These are phyloP conservation scores for Rhingia campestris DNA, from an alignment of 2,888 invertebrate species.

Conservation along the genomic window DNA sequence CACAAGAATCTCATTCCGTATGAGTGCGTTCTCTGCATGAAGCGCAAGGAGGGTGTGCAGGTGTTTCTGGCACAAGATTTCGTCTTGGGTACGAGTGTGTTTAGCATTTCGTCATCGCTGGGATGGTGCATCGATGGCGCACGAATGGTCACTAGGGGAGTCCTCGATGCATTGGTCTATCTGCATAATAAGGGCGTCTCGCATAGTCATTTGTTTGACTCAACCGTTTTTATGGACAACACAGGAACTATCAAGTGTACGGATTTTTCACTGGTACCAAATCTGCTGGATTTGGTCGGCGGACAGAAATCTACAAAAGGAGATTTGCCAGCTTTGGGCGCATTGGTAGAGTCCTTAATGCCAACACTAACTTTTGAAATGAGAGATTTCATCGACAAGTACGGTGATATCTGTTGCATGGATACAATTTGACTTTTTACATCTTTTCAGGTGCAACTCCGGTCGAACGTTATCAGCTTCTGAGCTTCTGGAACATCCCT, in stretches of 20 bases:
- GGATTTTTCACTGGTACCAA: slow-evolving; percentile 81
- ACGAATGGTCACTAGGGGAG: slow-evolving; percentile 86
- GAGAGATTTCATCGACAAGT: slow-evolving; percentile 82
- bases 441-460: slow-evolving; percentile 79
- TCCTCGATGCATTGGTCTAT: slow-evolving; percentile 89
- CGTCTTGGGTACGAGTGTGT: slow-evolving; percentile 83
- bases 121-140: slow-evolving; percentile 83
- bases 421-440: neutral
- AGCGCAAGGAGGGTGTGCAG: slow-evolving; percentile 86
- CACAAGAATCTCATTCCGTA: slow-evolving; percentile 90
- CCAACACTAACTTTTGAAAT: slow-evolving; percentile 81
- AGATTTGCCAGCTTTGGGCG: slow-evolving; percentile 82
- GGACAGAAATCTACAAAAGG: slow-evolving; percentile 79
- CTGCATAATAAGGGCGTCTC: slow-evolving; percentile 92
- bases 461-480: slow-evolving; percentile 87
- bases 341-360: slow-evolving; percentile 80
- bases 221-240: slow-evolving; percentile 89
- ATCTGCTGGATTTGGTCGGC: slow-evolving; percentile 80
- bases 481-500: slow-evolving; percentile 90
- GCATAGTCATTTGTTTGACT: slow-evolving; percentile 91
- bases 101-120: slow-evolving; percentile 80
- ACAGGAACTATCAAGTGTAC: slow-evolving; percentile 83
- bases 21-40: slow-evolving; percentile 87
- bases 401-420: slow-evolving; percentile 10
- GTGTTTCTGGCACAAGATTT: slow-evolving; percentile 89